Evolutionary conservation across 2,113 vertebrate species (phyloP), one percentile per base, ranked within the genome.

Genomic region (Menura novaehollandiae): DNA sequence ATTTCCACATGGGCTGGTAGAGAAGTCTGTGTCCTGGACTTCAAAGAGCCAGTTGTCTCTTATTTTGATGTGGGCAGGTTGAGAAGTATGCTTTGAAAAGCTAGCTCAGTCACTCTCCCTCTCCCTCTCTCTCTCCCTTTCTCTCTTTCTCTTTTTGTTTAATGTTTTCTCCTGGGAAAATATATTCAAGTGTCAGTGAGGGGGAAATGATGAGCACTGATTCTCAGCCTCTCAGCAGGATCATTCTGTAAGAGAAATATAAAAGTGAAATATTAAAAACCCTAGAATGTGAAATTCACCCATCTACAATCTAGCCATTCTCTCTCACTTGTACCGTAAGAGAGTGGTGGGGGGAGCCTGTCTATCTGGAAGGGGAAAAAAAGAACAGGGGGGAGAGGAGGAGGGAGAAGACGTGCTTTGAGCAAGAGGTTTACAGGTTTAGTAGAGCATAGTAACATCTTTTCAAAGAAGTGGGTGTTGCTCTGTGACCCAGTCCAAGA

Each of bases 211-310:
- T 73, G 91, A 98, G 97, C 94, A 96, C 78, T 7, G 95, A 97
- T 97, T 97, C 98, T 97, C 97, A 97, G 97, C 86, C 95, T 97
- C 98, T 97, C 98, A 98, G 98, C 97, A 97, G 98, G 97, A 98
- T 98, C 94, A 84, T 98, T 97, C 97, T 98, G 94, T 96, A 95
- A 94, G 89, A 97, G 97, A 97, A 98, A 98, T 98, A 98, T 98
- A 97, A 98, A 98, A 98, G 98, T 98, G 98, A 98, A 98, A 98
- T 98, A 98, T 98, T 98, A 97, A 98, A 98, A 98, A 96, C 96
- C 98, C 96, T 96, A 94, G 95, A 94, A 98, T 95, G 96, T 97
- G 97, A 98, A 98, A 96, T 98, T 95, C 85, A 91, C 97, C 95
- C 96, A 96, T 96, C 97, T 86, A 64, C 95, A 93, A 59, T 95